Evolutionary conservation across 2,113 vertebrate genomes (phyloP), one percentile per base, ranked within the genome.

Genomic region (Gobio gobio): DNA sequence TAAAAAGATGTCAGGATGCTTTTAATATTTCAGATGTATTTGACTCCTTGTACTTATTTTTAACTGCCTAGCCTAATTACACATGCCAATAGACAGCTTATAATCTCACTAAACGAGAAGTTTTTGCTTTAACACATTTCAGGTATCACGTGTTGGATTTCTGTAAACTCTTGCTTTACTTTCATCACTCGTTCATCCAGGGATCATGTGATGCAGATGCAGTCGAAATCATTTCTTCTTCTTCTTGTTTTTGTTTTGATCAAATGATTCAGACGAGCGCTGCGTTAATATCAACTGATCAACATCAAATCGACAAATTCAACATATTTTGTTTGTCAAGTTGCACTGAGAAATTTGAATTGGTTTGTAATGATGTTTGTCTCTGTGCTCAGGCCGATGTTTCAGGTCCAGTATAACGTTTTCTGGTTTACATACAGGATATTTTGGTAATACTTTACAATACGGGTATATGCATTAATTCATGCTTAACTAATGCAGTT

Each of bases 321-420:
- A 73, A 73, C 43, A 13, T 47, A 47, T 73, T 54, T n/a, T 40
- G 33, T 78, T 58, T 36, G 26, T 56, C 10, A 59, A n/a, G 76
- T 63, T 79, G 77, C 58, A 61, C 77, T 78, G 76, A 78, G 33
- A 61, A 22, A 45, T 16, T 24, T 22, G 18, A 36, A 63, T 63
- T 63, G 2, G 26, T 47, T 79, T 79, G 78, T 79, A 18, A 63
- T 79, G 43, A 63, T 63, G n/a, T 26, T 63, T 4, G 36, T 63
- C 33, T 54, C 33, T 63, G 58, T 77, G 26, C 49, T 75, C 29
- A 10, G 72, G 10, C 16, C 12, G 24, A 40, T 61, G 36, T 10
- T n/a, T 77, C 26, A 78, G 54, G 18, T 58, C 58, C 58, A 20
- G 22, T 63, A 20, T 45, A 36, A 40, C 20, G 0, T 40, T 40